phyloP scores from a whole-genome alignment of 23 tunicate species.

The Halocynthia roretzi region DNA sequence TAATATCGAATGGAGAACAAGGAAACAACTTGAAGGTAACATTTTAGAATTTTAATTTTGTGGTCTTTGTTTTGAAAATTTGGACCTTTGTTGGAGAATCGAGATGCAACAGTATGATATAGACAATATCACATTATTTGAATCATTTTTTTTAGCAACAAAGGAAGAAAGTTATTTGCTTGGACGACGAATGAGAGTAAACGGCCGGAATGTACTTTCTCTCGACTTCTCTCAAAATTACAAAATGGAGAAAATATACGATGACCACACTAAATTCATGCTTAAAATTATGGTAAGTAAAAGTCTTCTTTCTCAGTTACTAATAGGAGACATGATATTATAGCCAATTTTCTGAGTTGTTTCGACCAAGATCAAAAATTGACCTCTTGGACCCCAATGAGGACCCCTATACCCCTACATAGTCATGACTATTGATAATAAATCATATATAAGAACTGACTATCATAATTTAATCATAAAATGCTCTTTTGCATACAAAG shows the following conservation, averaged over 20 bases:
- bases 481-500: too few relatives aligned
- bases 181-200: constrained; percentile 86
- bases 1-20: constrained; percentile 80
- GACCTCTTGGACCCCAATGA: too few relatives aligned
- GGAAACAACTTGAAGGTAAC: constrained; percentile 76
- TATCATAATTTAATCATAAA: too few relatives aligned
- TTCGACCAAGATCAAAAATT: too few relatives aligned
- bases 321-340: too few relatives aligned
- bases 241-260: constrained; percentile 79
- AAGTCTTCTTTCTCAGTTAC: background rate
- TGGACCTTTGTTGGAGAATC: background rate
- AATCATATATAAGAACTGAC: too few relatives aligned
- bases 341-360: too few relatives aligned
- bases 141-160: background rate
- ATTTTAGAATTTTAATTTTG: background rate
- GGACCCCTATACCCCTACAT: too few relatives aligned
- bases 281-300: constrained; percentile 56
- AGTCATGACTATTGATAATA: too few relatives aligned
- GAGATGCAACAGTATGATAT: background rate
- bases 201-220: constrained; percentile 78
- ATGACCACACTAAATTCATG: constrained; percentile 89
- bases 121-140: background rate
- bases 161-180: constrained; percentile 21
- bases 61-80: background rate
- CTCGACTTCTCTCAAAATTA: constrained; percentile 72